A percentile compares a stretch with the other conserved stretches of the same genome.
Evolutionary conservation across 2,113 vertebrate species (phyloP).

Genomic region (Apteryx owenii): DNA sequence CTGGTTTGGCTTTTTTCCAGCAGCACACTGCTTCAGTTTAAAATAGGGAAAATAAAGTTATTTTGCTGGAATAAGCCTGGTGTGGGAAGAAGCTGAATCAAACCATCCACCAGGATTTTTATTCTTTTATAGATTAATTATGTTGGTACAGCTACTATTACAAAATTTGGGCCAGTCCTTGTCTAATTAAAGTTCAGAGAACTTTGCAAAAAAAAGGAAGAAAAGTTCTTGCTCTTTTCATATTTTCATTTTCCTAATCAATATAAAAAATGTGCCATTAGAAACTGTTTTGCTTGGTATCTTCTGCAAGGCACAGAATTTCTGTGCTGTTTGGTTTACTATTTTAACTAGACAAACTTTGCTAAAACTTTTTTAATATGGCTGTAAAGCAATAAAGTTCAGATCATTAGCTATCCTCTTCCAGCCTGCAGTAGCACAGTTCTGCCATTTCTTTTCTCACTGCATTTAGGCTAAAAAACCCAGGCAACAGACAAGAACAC

Average conservation of each 20-base stretch:
- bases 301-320: neutral
- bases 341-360: neutral
- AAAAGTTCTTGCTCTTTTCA: neutral
- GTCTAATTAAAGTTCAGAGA: neutral
- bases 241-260: slow-evolving; percentile 2
- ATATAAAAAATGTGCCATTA: neutral
- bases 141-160: neutral
- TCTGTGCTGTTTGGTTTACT: neutral
- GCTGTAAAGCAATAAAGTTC: neutral
- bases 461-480: neutral
- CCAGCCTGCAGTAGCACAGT: neutral
- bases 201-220: neutral
- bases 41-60: neutral
- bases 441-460: neutral
- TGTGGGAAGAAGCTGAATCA: neutral
- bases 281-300: neutral
- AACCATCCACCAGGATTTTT: neutral
- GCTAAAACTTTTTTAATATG: neutral
- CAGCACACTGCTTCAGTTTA: neutral
- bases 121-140: neutral
- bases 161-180: neutral
- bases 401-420: neutral
- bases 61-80: neutral
- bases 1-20: neutral
- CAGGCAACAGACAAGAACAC: neutral